phyloP scores from a whole-genome alignment of 2,888 invertebrate species.

The Agonopterix arenella region DNA sequence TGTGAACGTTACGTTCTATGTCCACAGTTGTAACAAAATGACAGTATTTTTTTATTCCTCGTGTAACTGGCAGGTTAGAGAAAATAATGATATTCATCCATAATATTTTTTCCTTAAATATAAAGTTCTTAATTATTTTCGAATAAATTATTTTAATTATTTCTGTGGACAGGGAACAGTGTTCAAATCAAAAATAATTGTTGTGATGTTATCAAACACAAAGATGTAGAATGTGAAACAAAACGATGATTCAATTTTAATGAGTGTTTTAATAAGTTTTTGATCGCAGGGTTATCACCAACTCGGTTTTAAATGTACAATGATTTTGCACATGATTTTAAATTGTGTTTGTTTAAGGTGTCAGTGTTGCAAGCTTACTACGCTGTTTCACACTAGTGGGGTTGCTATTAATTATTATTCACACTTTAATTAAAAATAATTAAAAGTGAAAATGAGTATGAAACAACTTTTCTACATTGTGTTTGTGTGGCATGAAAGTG shows the following conservation, averaged over 20 bases:
- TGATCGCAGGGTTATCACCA: too few species aligned
- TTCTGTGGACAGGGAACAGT: constrained; percentile 17
- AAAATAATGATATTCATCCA: not conserved
- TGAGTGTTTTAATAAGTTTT: constrained; percentile 3
- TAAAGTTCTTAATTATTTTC: not conserved
- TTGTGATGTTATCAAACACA: constrained; percentile 6
- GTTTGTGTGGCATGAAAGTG: constrained; percentile 44
- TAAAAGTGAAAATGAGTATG: constrained; percentile 16
- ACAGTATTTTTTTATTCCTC: constrained; percentile 1
- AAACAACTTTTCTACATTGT: constrained; percentile 20
- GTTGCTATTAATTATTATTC: constrained; percentile 29
- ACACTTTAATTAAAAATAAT: constrained; percentile 40
- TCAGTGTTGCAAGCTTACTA: constrained; percentile 69
- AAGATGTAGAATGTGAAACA: constrained; percentile 10
- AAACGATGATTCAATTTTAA: constrained; percentile 6
- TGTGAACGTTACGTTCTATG: constrained; percentile 49
- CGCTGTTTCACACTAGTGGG: constrained; percentile 43
- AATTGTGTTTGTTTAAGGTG: constrained; percentile 47
- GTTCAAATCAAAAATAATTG: constrained; percentile 13
- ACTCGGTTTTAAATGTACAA: not conserved
- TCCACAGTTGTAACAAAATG: constrained; percentile 29
- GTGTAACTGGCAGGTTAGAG: not conserved
- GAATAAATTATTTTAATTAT: not conserved
- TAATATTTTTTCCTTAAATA: too few species aligned
- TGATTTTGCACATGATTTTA: constrained; percentile 22